Evolutionary conservation across 2,888 invertebrate genomes (phyloP).

Genomic region (Caprella mutica): DNA sequence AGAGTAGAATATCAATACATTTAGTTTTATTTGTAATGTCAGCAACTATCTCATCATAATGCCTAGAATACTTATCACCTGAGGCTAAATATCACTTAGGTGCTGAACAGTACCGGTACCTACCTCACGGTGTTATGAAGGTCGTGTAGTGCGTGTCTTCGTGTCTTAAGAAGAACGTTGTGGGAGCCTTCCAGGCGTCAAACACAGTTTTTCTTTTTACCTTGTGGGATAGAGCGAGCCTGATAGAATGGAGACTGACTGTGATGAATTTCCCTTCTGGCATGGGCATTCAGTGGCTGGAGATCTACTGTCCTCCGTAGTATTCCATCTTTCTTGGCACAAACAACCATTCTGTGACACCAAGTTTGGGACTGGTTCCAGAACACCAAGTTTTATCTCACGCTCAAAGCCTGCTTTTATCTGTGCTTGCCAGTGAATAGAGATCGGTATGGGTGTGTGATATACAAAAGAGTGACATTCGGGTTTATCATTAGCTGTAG

Average conservation of each 20-base stretch:
- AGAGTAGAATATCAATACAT: constrained; percentile 11
- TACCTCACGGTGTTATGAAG: too few species aligned
- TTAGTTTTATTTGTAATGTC: constrained; percentile 1
- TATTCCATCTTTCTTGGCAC: too few species aligned
- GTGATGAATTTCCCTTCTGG: constrained; percentile 6
- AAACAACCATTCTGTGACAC: too few species aligned
- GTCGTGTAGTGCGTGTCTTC: too few species aligned
- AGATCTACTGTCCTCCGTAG: constrained; percentile 7
- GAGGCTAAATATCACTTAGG: constrained; percentile 13
- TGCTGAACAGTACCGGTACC: constrained; percentile 6
- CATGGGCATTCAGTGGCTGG: neutral
- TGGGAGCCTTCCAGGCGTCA: constrained; percentile 8
- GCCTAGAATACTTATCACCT: too few species aligned
- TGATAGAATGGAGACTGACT: neutral
- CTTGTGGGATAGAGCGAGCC: neutral
- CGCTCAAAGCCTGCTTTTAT: constrained; percentile 11
- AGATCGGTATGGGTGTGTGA: constrained; percentile 9
- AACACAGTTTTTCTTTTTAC: neutral
- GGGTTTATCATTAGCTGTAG: constrained; percentile 8
- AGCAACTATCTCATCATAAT: too few species aligned
- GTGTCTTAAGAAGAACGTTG: neutral
- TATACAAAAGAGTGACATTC: constrained; percentile 1
- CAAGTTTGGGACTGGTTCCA: neutral
- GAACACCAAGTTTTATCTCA: neutral
- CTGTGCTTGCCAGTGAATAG: constrained; percentile 9